phyloP scores from a whole-genome alignment of 2,888 invertebrate genomes.

The Gonocerus acuteangulatus region DNA sequence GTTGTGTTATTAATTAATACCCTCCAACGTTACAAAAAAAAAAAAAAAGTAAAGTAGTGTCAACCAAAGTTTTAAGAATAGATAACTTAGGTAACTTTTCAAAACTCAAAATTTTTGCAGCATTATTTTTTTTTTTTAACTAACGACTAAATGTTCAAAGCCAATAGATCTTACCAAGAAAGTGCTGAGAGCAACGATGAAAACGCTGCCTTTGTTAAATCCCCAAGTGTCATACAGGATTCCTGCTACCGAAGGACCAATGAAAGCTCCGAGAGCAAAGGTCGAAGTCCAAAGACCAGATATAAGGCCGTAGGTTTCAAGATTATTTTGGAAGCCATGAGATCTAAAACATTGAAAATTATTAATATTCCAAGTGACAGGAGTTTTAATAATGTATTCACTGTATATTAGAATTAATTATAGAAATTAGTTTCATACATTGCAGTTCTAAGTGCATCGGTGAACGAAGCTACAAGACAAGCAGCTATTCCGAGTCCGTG shows the following conservation, averaged over 20 bases:
- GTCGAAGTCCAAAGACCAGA: conserved; percentile 87
- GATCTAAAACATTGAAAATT: conserved; percentile 46
- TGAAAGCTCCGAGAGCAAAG: conserved; percentile 79
- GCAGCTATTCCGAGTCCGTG: conserved; percentile 80
- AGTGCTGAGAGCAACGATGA: conserved; percentile 59
- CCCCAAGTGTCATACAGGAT: conserved; percentile 65
- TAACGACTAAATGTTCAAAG: too few relatives aligned
- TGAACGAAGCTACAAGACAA: conserved; percentile 76
- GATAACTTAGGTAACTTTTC: too few relatives aligned
- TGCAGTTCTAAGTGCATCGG: conserved; percentile 70
- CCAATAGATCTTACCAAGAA: conserved; percentile 52
- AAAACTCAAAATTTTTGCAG: too few relatives aligned
- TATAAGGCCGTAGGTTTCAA: conserved; percentile 81
- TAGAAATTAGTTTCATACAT: conserved; percentile 54
- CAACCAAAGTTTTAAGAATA: too few relatives aligned
- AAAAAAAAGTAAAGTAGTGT: too few relatives aligned
- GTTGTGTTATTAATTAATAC: too few relatives aligned
- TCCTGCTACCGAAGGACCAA: conserved; percentile 70
- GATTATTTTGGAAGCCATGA: conserved; percentile 69
- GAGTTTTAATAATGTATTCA: neutral
- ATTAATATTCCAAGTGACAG: neutral
- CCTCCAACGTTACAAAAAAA: too few relatives aligned
- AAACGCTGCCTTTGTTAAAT: conserved; percentile 62
- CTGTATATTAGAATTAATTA: neutral
- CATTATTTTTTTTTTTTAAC: too few relatives aligned